Evolutionary conservation across 2,888 invertebrate species (phyloP).

Genomic region (Odiellus spinosus): DNA sequence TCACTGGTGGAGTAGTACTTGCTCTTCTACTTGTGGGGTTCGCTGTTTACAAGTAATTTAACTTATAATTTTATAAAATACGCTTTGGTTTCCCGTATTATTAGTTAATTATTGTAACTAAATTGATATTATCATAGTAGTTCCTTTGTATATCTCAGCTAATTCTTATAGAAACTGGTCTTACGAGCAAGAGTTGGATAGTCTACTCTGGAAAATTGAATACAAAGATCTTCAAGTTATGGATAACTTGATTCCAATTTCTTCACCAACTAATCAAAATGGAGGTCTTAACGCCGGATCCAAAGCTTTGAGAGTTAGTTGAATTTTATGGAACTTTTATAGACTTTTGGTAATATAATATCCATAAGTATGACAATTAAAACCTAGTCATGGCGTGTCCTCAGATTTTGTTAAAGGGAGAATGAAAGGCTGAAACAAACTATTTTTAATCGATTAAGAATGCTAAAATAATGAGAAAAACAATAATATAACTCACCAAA

Average conservation of each 20-base stretch:
- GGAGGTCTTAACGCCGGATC: slow-evolving; percentile 2
- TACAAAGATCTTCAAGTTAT: slow-evolving; percentile 58
- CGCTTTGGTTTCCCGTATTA: background rate
- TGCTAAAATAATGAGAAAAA: no score
- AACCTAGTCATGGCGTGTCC: no score
- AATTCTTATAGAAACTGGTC: slow-evolving; percentile 59
- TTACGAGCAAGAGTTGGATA: slow-evolving; percentile 84
- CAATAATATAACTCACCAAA: no score
- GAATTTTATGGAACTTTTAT: background rate
- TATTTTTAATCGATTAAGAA: no score
- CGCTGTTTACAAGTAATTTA: slow-evolving; percentile 38
- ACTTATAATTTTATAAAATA: background rate
- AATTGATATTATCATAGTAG: no score
- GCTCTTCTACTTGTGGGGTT: slow-evolving; percentile 53
- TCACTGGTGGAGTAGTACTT: slow-evolving; percentile 57
- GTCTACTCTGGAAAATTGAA: slow-evolving; percentile 84
- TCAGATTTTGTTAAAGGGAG: no score
- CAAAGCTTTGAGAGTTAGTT: slow-evolving; percentile 25
- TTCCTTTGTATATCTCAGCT: no score
- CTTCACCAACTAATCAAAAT: background rate
- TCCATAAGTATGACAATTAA: no score
- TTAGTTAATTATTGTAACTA: no score
- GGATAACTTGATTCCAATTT: slow-evolving; percentile 17
- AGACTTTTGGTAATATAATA: background rate
- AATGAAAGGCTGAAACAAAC: no score